Base-by-base conservation (phyloP, 1,140 invertebrate species). In the Rhopalosiphum maidis region DNA sequence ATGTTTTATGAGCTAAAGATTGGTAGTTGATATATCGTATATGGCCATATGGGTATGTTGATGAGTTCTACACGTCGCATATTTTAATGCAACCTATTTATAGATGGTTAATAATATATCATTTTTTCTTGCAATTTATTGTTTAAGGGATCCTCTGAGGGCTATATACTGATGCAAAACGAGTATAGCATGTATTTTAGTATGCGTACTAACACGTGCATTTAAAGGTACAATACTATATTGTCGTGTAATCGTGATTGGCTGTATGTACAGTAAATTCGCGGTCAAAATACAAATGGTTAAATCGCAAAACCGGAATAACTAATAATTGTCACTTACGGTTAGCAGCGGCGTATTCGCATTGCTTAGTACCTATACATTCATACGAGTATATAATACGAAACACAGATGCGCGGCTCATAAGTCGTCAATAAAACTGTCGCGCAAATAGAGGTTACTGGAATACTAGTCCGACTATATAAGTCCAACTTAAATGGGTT, bases 271-370 rank as follows among this genome's bases (percentile, higher is more conserved):
- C 60, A 25, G 11, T 15, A 68, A 43, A 51, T 51, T 30, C 6
- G 43, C n/a, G 86, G 22, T 51, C 15, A 35, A 48, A 48, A 43
- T 43, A 85, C 41, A 25, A 85, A 51, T 83, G 83, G 48, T 23
- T 35, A 88, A 51, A 51, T 88, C 51, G 46, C 35, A 54, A 88
- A 88, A 88, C 87, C n/a, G 48, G 87, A 88, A 88, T 51, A n/a
- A n/a, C n/a, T 41, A 41, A 41, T 88, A 88, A 51, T 88, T 88
- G n/a, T 48, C 46, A 51, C 11, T 87, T 87, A 35, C 35, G 3
- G 83, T 41, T 23, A 18, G 30, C 18, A 11, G 18, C 6, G 25
- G 48, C 25, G 5, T 87, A 48, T 46, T n/a, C 43, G 43, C 85
- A 77, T 77, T 77, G 35, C n/a, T n/a, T n/a, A 77, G 48, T 51